phyloP scores from a whole-genome alignment of 2,113 vertebrate species.

The Hippocampus zosterae region DNA sequence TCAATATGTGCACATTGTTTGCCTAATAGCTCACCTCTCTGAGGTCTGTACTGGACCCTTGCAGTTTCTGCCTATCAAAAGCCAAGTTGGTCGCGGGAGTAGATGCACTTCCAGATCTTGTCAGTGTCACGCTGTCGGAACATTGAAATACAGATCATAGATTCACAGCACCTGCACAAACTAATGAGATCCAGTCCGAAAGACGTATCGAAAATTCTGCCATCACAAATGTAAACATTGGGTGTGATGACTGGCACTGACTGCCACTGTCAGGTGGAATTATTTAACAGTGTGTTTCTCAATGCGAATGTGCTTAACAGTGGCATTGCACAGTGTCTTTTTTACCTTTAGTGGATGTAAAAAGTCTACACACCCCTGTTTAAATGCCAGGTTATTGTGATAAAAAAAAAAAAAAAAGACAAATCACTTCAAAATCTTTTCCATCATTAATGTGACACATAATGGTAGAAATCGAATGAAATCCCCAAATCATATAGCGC shows the following conservation, averaged over 20 bases:
- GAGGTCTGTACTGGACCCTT: conserved; percentile 24
- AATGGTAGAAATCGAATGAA: not conserved
- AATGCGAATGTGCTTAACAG: not conserved
- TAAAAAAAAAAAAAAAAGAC: not conserved
- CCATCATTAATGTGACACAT: not conserved
- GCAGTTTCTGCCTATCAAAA: conserved; percentile 18
- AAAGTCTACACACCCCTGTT: not conserved
- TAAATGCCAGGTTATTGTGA: not conserved
- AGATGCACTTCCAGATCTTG: not conserved
- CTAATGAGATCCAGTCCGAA: not conserved
- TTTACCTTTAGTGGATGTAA: not conserved
- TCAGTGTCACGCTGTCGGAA: conserved; percentile 8
- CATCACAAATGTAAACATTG: not conserved
- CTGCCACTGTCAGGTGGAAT: not conserved
- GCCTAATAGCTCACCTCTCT: conserved; percentile 34
- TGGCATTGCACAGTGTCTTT: not conserved
- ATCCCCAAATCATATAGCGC: not conserved
- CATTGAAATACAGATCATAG: not conserved
- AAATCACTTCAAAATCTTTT: not conserved
- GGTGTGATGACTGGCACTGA: not conserved
- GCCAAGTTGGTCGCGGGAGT: not conserved
- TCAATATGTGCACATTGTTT: conserved; percentile 49
- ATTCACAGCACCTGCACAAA: conserved; percentile 4
- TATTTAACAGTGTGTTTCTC: not conserved
- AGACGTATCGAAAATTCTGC: not conserved